Base-by-base conservation (phyloP, 2,113 vertebrate species). In the Sarotherodon lohbergeri region DNA sequence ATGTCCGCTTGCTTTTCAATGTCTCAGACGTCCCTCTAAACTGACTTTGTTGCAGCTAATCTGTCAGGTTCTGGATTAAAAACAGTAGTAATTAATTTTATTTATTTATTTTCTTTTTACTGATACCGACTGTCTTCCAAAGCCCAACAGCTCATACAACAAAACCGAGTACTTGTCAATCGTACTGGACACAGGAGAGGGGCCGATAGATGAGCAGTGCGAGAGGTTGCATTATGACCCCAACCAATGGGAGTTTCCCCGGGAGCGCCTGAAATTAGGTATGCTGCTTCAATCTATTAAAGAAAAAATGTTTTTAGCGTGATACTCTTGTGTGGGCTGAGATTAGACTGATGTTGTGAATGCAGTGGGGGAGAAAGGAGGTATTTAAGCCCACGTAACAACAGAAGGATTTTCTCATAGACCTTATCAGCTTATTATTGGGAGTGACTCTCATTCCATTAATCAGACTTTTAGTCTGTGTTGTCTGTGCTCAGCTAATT, bases 171-270 rank as follows among this genome's bases (percentile, higher is more conserved):
- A 98, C 92, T 94, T 99, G 71, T 99, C 98, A 2, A 98, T 99
- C 92, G 97, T 98, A 81, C 95, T 99, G 97, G 97, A 98, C 94
- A 96, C 97, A 0, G 98, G 97, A 1, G 97, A 97, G 86, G 97
- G 97, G 2, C 97, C 97, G 24, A 91, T 97, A 66, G 96, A 97
- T 24, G 97, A 98, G 83, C 97, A 98, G 87, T 98, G 97, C 68
- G 96, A 99, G 39, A 95, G 96, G 19, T 96, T 99, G 46, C 98
- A 98, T 16, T 99, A 98, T 1, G 97, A 99, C 79, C 97, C 97
- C 88, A 97, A 94, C 95, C 97, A 97, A 89, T 99, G 98, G 98
- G 98, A 99, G 95, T 98, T 99, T 81, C 98, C 98, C 10, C 96
- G 97, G 8, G 98, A 99, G 91, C 97, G 97, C 57, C 98, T 99